Evolutionary conservation across 1,140 invertebrate genomes (phyloP).

Genomic region (Lepidostoma basale): DNA sequence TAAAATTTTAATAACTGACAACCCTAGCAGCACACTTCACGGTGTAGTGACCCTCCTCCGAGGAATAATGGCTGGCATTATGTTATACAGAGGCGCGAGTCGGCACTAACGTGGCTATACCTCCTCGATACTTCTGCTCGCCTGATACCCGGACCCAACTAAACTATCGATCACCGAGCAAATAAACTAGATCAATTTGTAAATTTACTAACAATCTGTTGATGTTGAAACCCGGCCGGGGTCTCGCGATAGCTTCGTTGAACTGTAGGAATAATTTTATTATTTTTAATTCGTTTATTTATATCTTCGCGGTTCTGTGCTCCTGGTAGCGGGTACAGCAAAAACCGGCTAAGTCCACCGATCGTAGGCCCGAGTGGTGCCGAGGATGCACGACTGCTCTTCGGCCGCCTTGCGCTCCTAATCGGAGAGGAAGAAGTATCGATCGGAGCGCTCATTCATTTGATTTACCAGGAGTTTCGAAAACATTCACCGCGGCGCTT

Average conservation of each 20-base stretch:
- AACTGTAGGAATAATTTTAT: too few relatives aligned
- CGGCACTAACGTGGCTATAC: not conserved
- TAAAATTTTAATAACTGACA: too few relatives aligned
- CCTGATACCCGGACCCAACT: constrained; percentile 9
- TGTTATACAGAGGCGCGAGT: constrained; percentile 1
- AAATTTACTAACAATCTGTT: not conserved
- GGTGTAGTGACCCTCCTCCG: constrained; percentile 26
- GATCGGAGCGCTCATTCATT: not conserved
- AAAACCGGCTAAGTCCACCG: constrained; percentile 10
- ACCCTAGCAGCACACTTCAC: constrained; percentile 4
- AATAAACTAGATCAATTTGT: constrained; percentile 16
- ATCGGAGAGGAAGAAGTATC: constrained; percentile 5
- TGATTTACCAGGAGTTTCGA: not conserved
- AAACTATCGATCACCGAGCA: constrained; percentile 22
- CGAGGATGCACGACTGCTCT: constrained; percentile 2
- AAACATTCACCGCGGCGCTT: not conserved
- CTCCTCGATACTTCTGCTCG: not conserved
- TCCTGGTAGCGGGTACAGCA: constrained; percentile 1
- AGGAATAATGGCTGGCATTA: constrained; percentile 14
- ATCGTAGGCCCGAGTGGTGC: not conserved
- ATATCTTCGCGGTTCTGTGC: not conserved
- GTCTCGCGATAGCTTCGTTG: too few relatives aligned
- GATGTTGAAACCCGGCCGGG: not conserved
- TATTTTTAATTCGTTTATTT: not conserved
- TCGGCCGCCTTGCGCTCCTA: constrained; percentile 14